Percentiles rank a stretch among this genome's conserved stretches.
Conservation (phyloP, 1,140 invertebrate species). For the Pogonus chalceus region DNA sequence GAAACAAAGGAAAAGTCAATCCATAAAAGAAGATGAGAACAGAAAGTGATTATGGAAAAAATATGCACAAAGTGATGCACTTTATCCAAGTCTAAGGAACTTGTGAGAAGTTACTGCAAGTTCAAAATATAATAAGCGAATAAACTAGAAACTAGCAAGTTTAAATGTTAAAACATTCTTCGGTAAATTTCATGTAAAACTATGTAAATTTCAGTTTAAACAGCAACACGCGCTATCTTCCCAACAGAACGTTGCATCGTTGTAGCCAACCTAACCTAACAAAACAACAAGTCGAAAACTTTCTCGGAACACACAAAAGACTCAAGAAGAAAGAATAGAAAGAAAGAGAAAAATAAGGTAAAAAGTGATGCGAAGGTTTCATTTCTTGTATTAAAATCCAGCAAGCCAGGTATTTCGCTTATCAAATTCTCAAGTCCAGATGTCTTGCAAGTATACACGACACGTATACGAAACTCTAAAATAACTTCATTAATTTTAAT, state of each 20-base stretch:
- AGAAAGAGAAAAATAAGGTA: background rate
- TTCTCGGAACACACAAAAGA: background rate
- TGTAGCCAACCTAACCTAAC: no score
- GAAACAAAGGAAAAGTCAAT: no score
- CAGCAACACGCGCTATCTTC: no score
- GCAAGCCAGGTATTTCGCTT: background rate
- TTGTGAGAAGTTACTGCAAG: background rate
- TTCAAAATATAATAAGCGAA: background rate
- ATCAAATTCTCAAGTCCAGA: conserved; percentile 5
- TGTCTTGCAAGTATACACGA: background rate
- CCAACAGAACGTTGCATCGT: no score
- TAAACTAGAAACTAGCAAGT: background rate
- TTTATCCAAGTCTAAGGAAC: background rate
- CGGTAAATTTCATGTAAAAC: background rate
- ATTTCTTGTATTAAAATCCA: no score
- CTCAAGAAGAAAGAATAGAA: background rate
- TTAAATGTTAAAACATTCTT: background rate
- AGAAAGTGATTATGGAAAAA: no score
- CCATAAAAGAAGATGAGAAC: no score
- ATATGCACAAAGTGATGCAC: background rate
- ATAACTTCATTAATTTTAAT: conserved; percentile 8
- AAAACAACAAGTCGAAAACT: background rate
- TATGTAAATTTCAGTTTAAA: background rate
- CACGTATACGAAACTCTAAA: background rate
- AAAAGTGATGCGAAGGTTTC: no score